Evolutionary conservation across 2,888 invertebrate species (phyloP), one percentile per base, ranked within the genome.

Genomic region (Oxyteleia sp.): DNA sequence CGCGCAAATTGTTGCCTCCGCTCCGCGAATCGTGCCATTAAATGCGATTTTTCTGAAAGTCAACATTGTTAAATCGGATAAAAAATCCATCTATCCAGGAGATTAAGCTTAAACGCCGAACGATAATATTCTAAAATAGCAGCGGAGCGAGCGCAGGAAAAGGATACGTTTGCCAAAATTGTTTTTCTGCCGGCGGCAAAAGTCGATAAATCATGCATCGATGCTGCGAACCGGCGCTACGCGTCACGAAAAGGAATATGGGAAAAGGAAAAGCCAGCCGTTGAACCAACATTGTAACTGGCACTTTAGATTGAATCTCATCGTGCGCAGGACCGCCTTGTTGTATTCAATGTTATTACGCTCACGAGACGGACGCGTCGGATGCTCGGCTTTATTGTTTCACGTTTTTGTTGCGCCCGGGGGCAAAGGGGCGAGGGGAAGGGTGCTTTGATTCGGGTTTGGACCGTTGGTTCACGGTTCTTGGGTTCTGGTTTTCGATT

Each of bases 261-360:
- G 55, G 93, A 93, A 93, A 93, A 91, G 91, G 87, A 86, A 86
- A 87, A 86, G 85, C 66, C n/a, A 86, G 86, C 83, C 86, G 79
- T 86, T 86, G 80, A 84, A 82, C 86, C 86, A 86, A 84, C 84
- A 82, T 84, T 82, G 85, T 85, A 88, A 85, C 87, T 83, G 84
- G 86, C 85, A 88, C 85, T 87, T 88, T 82, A 87, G 87, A 88
- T 88, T 85, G 86, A 83, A 87, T 88, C 86, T 84, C 85, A 85
- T 87, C 88, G 85, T 85, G 83, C 78, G 59, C 85, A 83, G 72
- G 84, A 82, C 83, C 85, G 86, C 85, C 84, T 88, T 86, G 88
- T 87, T 87, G n/a, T n/a, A 87, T 87, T 88, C 84, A 80, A 85
- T 66, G 84, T 86, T 86, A 82, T 84, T 82, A 72, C 84, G 63